Percentiles rank a stretch among this genome's conserved stretches.
These are phyloP conservation scores for Hymenochirus boettgeri DNA, from an alignment of 2,113 vertebrate species.

Conservation along the genomic window DNA sequence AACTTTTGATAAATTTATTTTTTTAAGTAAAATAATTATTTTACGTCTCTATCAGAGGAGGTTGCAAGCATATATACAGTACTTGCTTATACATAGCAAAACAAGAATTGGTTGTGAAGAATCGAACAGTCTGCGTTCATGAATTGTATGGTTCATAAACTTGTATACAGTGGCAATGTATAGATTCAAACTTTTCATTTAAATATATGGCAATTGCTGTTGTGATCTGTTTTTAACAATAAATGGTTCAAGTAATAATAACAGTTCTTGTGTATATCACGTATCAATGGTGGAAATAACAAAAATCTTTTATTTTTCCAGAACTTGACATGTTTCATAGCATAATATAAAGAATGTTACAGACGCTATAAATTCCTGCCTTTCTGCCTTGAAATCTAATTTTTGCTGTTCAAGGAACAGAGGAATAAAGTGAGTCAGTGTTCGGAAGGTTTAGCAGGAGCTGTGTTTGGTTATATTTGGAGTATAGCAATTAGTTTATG, in stretches of 20 bases:
- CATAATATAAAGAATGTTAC: constrained; percentile 41
- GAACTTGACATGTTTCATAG: constrained; percentile 41
- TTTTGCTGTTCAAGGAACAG: constrained; percentile 32
- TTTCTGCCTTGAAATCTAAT: constrained; percentile 38
- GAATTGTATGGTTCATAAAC: constrained; percentile 4
- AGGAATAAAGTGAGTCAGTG: constrained; percentile 20
- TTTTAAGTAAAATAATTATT: no score
- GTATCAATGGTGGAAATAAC: constrained; percentile 31
- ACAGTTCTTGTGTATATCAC: constrained; percentile 29
- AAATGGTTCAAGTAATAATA: constrained; percentile 24
- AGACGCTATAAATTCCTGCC: constrained; percentile 36
- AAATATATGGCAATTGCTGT: constrained; percentile 32
- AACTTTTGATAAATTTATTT: no score
- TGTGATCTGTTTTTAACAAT: constrained; percentile 28
- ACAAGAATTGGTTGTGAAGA: neutral
- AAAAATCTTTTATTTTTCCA: constrained; percentile 41
- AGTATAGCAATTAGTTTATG: constrained; percentile 15
- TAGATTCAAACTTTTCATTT: constrained; percentile 13
- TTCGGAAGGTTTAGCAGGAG: neutral
- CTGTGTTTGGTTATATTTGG: neutral
- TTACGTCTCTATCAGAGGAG: no score
- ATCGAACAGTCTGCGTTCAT: neutral
- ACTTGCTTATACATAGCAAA: neutral
- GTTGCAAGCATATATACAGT: no score
- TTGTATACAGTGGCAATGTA: no score